A percentile compares a stretch with the other conserved stretches of the same genome.
Conservation (phyloP, 1,140 invertebrate species). For the Cydia splendana region DNA sequence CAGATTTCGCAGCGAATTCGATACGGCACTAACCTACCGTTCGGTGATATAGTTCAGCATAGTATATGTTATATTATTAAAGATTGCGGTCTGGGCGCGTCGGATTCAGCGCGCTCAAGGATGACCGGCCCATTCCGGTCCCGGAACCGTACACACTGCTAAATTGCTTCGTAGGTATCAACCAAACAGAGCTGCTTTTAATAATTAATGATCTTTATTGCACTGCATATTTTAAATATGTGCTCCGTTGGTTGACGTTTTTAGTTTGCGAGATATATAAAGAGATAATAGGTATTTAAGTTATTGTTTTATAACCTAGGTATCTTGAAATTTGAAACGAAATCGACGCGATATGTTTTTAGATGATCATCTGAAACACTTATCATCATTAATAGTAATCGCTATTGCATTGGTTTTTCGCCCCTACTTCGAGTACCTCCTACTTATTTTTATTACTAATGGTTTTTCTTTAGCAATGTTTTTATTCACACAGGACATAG, state of each 20-base stretch:
- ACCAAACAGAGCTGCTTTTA: constrained; percentile 44
- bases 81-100: constrained; percentile 60
- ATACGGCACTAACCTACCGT: constrained; percentile 32
- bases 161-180: constrained; percentile 48
- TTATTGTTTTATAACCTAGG: background rate
- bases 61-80: constrained; percentile 65
- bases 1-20: constrained; percentile 29
- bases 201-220: constrained; percentile 37
- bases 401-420: too few species aligned
- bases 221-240: constrained; percentile 21
- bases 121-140: constrained; percentile 73
- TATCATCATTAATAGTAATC: too few species aligned
- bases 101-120: constrained; percentile 67
- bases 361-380: too few species aligned
- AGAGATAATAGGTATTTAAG: background rate
- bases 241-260: background rate
- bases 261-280: background rate
- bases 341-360: too few species aligned
- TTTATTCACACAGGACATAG: too few species aligned
- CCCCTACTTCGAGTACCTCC: too few species aligned
- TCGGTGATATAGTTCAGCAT: constrained; percentile 40
- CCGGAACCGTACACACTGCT: constrained; percentile 67
- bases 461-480: too few species aligned
- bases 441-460: too few species aligned
- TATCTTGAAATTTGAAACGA: background rate